Base-by-base conservation (phyloP, 2,113 vertebrate genomes). In the Gobiocypris rarus region DNA sequence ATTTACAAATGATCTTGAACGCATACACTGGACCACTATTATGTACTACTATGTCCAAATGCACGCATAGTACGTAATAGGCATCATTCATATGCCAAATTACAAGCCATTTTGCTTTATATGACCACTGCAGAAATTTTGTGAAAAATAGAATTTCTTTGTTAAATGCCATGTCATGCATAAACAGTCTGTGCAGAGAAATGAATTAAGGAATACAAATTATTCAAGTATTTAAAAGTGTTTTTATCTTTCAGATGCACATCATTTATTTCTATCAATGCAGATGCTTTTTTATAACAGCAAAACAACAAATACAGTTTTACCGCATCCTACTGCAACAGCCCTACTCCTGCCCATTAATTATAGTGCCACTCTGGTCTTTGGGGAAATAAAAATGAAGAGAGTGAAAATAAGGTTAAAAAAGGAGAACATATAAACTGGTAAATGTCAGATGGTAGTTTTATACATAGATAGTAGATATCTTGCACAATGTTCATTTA, bases 371-470 rank as follows among this genome's bases (percentile, higher is more conserved):
- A 81, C 45, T 50, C 17, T 34, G 24, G 15, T 81, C 78, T 67
- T 52, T 81, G 26, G 61, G 78, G 78, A 65, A 81, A 81, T 67
- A 81, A 75, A 54, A 81, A 81, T 81, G 59, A 81, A 81, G 50
- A 61, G 76, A 78, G 34, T 63, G n/a, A 56, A 78, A 78, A 78
- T 28, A 19, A 81, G 43, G 61, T 34, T 81, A 67, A 34, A 67
- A 80, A 79, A 43, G 54, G 59, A 15, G 10, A 50, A 61, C 61
- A 50, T 14, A 34, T 67, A 65, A 31, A 65, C 38, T 28, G 34
- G 17, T 28, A 61, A 54, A 77, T 76, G 43, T 45, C 79, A 75
- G 48, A 77, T 86, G 50, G 31, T 67, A 56, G 85, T 61, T 43
- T 61, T 19, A n/a, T n/a, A 43, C 38, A 78, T n/a, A 45, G 13